Percentiles rank a stretch among this genome's conserved stretches.
Conservation (phyloP, 2,888 invertebrate genomes). For the Hartigia nigra region DNA sequence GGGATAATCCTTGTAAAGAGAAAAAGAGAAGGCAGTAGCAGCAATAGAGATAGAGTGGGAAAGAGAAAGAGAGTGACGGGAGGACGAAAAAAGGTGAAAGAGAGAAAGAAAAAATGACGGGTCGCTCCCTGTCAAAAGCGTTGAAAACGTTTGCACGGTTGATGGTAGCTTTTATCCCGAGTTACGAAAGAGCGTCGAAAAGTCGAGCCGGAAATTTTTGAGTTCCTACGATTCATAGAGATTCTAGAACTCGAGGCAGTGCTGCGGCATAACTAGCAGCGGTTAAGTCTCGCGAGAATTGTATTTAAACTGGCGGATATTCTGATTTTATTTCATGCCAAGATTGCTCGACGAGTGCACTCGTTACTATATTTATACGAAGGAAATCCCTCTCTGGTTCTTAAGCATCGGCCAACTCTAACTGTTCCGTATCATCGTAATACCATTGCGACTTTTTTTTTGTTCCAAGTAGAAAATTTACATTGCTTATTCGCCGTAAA, state of each 20-base stretch:
- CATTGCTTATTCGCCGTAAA: neutral
- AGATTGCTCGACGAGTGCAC: conserved; percentile 48
- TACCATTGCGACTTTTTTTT: neutral
- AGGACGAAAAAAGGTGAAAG: neutral
- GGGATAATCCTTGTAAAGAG: neutral
- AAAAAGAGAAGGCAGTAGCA: neutral
- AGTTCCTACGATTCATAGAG: neutral
- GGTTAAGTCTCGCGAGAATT: neutral
- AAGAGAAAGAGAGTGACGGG: neutral
- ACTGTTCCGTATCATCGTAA: neutral
- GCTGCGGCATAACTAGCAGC: neutral
- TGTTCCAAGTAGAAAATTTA: neutral
- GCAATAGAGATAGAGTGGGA: neutral
- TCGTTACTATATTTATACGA: neutral
- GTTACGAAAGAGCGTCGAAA: neutral
- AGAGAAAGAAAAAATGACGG: neutral
- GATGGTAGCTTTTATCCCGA: neutral
- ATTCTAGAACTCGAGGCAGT: neutral
- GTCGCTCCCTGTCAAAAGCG: neutral
- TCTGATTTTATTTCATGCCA: conserved; percentile 37
- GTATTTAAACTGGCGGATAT: neutral
- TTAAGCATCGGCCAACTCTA: neutral
- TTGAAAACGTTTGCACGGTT: neutral
- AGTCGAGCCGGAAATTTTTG: neutral
- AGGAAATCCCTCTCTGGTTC: neutral